Base-by-base conservation (phyloP, 2,113 vertebrate genomes). In the Australoheros scitulus region DNA sequence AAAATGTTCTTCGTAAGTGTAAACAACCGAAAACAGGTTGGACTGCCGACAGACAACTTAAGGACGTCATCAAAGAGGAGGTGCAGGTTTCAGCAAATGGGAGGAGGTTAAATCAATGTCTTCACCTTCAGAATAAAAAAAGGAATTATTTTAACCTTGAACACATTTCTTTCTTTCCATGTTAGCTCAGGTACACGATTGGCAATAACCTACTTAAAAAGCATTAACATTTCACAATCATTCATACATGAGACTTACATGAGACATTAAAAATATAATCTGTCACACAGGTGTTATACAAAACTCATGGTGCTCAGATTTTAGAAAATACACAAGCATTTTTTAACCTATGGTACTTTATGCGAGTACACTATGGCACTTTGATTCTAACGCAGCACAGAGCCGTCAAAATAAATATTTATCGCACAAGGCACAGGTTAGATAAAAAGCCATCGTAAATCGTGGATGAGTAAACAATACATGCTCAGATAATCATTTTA, bases 381-480 rank as follows among this genome's bases (percentile, higher is more conserved):
- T 14, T 60, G 2, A 76, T 17, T 32, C 58, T 11, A 81, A 64
- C 56, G 64, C 74, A 18, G 59, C 26, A n/a, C 74, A 36, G 58
- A 80, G 70, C 22, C 11, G 0, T 14, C 0, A 29, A 81, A 87
- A 92, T 88, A 88, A 92, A 91, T 90, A 81, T n/a, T 32, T 38
- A 84, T 84, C 24, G 1, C 8, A 68, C 6, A 91, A 94, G 92
- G 91, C 90, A 91, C 88, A 77, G 80, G 11, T 52, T 77, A 29
- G 15, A 82, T 78, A 76, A 85, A 83, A 79, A 32, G 61, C 3
- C 55, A 43, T 50, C 6, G 20, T 61, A 80, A 70, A 85, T n/a
- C 32, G 0, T 0, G 8, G 18, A 5, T 56, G 3, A 50, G 17
- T 50, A 32, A 79, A 76, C 3, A 61, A 57, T 65, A 72, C 11